Evolutionary conservation across 2,797 vertebrate genomes (phyloP).

Genomic region (Xenops minutus): DNA sequence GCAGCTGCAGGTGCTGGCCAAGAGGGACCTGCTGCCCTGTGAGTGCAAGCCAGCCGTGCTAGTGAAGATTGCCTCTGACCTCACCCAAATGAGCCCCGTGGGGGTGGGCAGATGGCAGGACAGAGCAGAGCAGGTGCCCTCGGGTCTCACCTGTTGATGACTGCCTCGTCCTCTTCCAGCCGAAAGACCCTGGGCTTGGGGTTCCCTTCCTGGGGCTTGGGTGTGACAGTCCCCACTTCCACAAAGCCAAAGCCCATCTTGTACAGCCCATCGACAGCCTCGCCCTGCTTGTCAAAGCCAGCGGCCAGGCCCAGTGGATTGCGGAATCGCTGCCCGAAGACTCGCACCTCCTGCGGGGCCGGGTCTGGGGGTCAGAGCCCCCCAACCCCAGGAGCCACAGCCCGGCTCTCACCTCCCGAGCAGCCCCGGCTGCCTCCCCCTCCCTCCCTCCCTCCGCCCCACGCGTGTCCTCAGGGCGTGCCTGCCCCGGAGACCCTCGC

Average conservation of each 20-base stretch:
- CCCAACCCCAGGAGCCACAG: rapidly evolving
- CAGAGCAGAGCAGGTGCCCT: not conserved
- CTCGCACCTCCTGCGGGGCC: constrained; percentile 81
- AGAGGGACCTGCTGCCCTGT: constrained; percentile 78
- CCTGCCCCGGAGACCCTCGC: no score
- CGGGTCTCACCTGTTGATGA: constrained; percentile 89
- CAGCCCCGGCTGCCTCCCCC: not conserved
- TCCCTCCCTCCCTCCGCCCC: not conserved
- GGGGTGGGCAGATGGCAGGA: rapidly evolving
- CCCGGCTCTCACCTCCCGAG: not conserved
- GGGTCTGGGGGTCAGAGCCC: not conserved
- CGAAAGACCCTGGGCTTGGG: constrained; percentile 91
- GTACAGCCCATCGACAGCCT: constrained; percentile 91
- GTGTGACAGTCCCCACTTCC: constrained; percentile 93
- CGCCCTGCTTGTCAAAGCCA: constrained; percentile 94
- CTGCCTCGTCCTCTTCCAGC: constrained; percentile 81
- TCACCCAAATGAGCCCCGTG: constrained; percentile 54
- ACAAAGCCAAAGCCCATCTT: constrained; percentile 95
- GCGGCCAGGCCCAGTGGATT: constrained; percentile 94
- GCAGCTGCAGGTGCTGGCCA: constrained; percentile 78
- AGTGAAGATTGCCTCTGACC: constrained; percentile 91
- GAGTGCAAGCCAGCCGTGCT: constrained; percentile 80
- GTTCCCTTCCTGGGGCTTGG: constrained; percentile 92
- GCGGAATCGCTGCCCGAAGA: constrained; percentile 85
- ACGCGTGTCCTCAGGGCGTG: rapidly evolving